phyloP scores from a whole-genome alignment of 1,140 invertebrate genomes.

The Chelonus insularis region DNA sequence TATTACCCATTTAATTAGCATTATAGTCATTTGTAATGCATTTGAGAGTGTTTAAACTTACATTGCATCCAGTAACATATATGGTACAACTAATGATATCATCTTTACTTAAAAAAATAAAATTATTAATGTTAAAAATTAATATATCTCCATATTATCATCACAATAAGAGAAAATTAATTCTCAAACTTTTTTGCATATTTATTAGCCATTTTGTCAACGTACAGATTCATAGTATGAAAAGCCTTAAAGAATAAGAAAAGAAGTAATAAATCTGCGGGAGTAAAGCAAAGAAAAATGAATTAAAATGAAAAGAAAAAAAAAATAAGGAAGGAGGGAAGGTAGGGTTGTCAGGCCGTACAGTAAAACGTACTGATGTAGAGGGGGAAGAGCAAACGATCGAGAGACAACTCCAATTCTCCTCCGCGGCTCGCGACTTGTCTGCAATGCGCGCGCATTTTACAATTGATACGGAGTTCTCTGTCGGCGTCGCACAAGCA shows the following conservation, averaged over 20 bases:
- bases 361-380: not conserved
- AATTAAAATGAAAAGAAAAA: slow-evolving; percentile 10
- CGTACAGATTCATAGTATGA: too few species aligned
- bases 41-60: too few species aligned
- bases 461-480: slow-evolving; percentile 1
- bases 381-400: slow-evolving; percentile 4
- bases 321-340: slow-evolving; percentile 4
- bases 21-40: too few species aligned
- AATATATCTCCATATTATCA: too few species aligned
- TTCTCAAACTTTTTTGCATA: too few species aligned
- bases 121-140: too few species aligned
- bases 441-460: slow-evolving; percentile 19
- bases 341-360: slow-evolving; percentile 16
- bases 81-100: too few species aligned
- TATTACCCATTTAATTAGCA: too few species aligned
- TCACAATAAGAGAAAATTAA: too few species aligned
- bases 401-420: not conserved
- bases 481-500: not conserved
- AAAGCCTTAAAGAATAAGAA: slow-evolving; percentile 6
- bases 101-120: too few species aligned
- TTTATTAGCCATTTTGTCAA: too few species aligned
- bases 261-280: slow-evolving; percentile 5
- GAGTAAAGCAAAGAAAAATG: not conserved
- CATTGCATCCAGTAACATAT: too few species aligned
- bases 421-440: not conserved